A percentile compares a stretch with the other conserved stretches of the same genome.
These are phyloP conservation scores for Fulmarus glacialis DNA, from an alignment of 2,113 vertebrate genomes.

Conservation along the genomic window DNA sequence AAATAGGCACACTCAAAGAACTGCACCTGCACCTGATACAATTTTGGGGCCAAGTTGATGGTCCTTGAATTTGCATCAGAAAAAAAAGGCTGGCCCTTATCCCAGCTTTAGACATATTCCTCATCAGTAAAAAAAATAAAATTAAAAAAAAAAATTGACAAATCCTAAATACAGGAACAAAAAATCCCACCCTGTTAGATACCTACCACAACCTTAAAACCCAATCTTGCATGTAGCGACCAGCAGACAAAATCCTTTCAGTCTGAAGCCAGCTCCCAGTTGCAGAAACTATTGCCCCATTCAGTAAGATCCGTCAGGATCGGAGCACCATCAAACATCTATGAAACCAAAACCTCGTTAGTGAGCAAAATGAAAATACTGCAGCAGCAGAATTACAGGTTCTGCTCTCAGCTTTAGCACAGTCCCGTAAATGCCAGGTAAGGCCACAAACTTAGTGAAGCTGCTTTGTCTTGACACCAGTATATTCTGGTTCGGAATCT, in stretches of 20 bases:
- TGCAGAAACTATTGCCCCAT: not conserved
- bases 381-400: not conserved
- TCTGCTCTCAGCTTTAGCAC: not conserved
- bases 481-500: not conserved
- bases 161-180: not conserved
- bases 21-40: not conserved
- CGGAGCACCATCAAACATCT: not conserved
- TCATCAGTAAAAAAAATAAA: not conserved
- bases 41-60: not conserved
- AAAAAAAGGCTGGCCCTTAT: not conserved
- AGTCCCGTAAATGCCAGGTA: not conserved
- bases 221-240: rapidly evolving
- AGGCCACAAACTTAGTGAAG: not conserved
- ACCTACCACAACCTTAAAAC: not conserved
- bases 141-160: not conserved
- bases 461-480: not conserved
- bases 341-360: not conserved
- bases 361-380: not conserved
- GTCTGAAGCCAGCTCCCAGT: not conserved
- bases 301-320: not conserved
- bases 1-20: not conserved
- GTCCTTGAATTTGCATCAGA: not conserved
- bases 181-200: not conserved
- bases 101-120: not conserved
- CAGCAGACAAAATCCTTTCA: not conserved